Percentiles rank a stretch among this genome's conserved stretches.
These are phyloP conservation scores for Bombylius major DNA, from an alignment of 2,888 invertebrate genomes.

Conservation along the genomic window DNA sequence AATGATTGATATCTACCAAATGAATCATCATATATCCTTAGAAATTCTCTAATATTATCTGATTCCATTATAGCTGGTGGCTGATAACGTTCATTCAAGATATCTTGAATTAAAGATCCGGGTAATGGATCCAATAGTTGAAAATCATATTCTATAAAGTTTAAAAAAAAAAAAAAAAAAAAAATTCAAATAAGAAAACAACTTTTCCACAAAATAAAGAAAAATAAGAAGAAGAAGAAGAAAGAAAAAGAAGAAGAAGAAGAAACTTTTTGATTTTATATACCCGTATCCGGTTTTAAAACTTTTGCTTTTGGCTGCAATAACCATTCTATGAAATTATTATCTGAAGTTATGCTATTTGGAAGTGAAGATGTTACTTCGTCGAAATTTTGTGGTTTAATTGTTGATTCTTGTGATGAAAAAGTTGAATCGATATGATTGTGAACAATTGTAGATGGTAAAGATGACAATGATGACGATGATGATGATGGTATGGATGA, in stretches of 20 bases:
- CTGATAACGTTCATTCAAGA: conserved; percentile 24
- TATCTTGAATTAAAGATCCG: conserved; percentile 29
- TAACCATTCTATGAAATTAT: conserved; percentile 15
- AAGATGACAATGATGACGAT: too few relatives aligned
- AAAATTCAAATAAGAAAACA: background rate
- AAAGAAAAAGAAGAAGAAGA: background rate
- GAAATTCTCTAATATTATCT: conserved; percentile 33
- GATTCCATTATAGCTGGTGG: conserved; percentile 20
- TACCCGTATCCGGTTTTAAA: conserved; percentile 9
- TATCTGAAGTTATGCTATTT: conserved; percentile 7
- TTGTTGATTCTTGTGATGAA: background rate
- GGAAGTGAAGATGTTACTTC: background rate
- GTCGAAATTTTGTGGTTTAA: background rate
- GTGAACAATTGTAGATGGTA: background rate
- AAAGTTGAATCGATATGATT: background rate
- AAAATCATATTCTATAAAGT: conserved; percentile 13
- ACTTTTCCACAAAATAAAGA: background rate
- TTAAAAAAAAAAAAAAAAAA: background rate
- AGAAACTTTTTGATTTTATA: background rate
- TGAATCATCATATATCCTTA: conserved; percentile 34
- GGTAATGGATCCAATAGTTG: conserved; percentile 28
- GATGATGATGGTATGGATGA: too few relatives aligned
- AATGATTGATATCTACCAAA: conserved; percentile 28
- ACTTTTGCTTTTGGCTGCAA: conserved; percentile 15
- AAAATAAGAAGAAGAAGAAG: too few relatives aligned